Conservation (phyloP, 2,113 vertebrate species). For the Cepphus grylle region DNA sequence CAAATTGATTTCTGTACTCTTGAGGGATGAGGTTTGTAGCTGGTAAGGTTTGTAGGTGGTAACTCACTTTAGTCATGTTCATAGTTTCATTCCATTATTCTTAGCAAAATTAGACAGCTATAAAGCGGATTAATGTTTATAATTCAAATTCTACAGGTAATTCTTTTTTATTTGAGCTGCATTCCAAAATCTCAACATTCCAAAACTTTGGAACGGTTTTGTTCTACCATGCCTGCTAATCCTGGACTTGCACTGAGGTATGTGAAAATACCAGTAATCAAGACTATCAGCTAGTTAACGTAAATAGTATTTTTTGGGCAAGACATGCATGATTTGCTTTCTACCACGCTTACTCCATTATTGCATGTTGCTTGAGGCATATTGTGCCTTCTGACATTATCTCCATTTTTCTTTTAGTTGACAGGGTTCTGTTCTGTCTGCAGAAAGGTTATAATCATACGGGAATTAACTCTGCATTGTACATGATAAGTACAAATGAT, state of each 20-base stretch:
- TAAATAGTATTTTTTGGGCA: neutral
- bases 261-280: neutral
- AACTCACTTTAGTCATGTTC: neutral
- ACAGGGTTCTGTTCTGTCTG: neutral
- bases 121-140: neutral
- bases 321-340: neutral
- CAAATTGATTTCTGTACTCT: neutral
- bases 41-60: neutral
- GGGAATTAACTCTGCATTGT: neutral
- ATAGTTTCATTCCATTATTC: neutral
- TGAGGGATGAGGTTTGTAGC: neutral
- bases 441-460: neutral
- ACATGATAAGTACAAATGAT: neutral
- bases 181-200: slow-evolving; percentile 88
- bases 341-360: neutral
- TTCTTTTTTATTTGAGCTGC: slow-evolving; percentile 89
- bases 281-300: neutral
- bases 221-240: slow-evolving; percentile 89
- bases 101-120: neutral
- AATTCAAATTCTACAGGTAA: slow-evolving; percentile 81
- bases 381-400: neutral
- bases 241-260: slow-evolving; percentile 91
- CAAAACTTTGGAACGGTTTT: slow-evolving; percentile 88
- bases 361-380: neutral
- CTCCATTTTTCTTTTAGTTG: neutral